phyloP scores from a whole-genome alignment of 2,888 invertebrate genomes.

The Patella pellucida region DNA sequence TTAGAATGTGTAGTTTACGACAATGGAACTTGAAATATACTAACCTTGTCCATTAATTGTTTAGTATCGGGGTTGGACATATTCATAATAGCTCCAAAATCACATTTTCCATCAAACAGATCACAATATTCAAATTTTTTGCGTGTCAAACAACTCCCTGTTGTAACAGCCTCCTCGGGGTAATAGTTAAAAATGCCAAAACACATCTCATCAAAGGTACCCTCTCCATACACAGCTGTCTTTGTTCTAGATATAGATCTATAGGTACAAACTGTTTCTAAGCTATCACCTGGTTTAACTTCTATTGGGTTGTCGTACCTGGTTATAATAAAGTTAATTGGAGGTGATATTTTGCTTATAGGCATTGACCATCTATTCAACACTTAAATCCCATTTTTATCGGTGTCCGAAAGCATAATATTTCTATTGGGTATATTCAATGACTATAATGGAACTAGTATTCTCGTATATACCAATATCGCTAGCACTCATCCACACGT shows the following conservation, averaged over 20 bases:
- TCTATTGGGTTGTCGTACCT: background rate
- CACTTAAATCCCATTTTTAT: no score
- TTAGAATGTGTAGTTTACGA: no score
- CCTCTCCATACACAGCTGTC: background rate
- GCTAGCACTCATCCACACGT: no score
- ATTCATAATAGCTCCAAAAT: background rate
- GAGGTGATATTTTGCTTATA: no score
- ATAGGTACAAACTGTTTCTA: background rate
- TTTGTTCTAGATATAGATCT: background rate
- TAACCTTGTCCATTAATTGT: slow-evolving; percentile 10
- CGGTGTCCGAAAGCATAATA: no score
- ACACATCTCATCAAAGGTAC: slow-evolving; percentile 20
- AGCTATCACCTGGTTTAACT: background rate
- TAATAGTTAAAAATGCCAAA: slow-evolving; percentile 17
- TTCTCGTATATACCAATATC: no score
- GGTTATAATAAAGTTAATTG: background rate
- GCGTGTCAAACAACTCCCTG: slow-evolving; percentile 3
- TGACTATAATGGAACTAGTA: no score
- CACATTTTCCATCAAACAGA: background rate
- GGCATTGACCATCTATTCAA: no score
- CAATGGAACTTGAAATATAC: no score
- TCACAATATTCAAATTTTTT: slow-evolving; percentile 11
- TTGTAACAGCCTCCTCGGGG: background rate
- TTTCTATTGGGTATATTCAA: no score
- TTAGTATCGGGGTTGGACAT: background rate